Evolutionary conservation across 2,797 vertebrate genomes (phyloP), one percentile per base, ranked within the genome.

Genomic region (Denticeps clupeoides): DNA sequence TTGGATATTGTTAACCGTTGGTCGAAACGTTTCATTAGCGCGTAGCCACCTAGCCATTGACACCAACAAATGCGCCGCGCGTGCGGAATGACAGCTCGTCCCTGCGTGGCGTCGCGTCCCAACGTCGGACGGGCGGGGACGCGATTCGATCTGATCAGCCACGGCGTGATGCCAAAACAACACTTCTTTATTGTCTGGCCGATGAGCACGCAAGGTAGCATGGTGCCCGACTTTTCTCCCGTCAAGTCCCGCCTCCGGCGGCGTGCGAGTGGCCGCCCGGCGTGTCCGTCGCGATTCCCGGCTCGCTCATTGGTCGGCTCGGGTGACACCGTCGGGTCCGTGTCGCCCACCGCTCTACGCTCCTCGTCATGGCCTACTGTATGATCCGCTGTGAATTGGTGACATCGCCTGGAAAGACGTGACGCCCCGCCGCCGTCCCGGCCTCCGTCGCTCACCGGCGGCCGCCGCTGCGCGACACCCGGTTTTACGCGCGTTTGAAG

Each of bases 171-270:
- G 46, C 38, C 12, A 32, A 42, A 28, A 19, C 26, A 26, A 8
- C 26, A 38, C 48, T 72, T 75, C 75, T 79, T 83, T 83, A 80
- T 83, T 77, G 66, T 80, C 77, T 78, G 58, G 67, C 56, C 44
- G 63, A 43, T 69, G 68, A 64, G 64, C 78, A 74, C 72, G 72
- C 77, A 75, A 73, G 77, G 77, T 76, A 73, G 77, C 77, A 74
- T 69, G 68, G 67, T 74, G 64, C 65, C 69, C 69, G 68, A 72
- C 70, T 73, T 68, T 73, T 66, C 69, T 66, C 53, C n/a, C 46
- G 28, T 46, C 47, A 19, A 56, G 69, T 6, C 67, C 82, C 79
- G 60, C 82, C 72, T 62, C 46, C 45, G 47, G 2, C 13, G 31
- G 22, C 22, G 62, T n/a, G 3, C 42, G 74, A 71, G 75, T 82